Evolutionary conservation across 2,797 vertebrate genomes (phyloP).

Genomic region (Enteromius anoplus): DNA sequence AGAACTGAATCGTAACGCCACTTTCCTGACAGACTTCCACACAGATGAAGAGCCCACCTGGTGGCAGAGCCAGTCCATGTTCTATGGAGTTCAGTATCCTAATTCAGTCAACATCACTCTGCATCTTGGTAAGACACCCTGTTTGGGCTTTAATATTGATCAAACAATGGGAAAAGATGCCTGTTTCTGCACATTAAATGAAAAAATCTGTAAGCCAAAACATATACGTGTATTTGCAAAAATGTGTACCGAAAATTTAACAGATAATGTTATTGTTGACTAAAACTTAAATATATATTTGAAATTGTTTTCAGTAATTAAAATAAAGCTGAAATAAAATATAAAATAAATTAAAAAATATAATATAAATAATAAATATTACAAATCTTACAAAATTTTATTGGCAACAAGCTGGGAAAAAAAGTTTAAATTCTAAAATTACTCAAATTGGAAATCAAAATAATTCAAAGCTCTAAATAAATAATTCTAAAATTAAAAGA

Average conservation of each 20-base stretch:
- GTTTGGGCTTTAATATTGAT: neutral
- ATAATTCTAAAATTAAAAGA: neutral
- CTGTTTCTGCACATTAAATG: neutral
- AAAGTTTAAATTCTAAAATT: neutral
- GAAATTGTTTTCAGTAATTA: neutral
- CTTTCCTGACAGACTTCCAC: slow-evolving; percentile 91
- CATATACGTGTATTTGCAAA: neutral
- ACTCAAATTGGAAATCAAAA: neutral
- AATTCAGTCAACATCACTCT: slow-evolving; percentile 89
- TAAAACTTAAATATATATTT: neutral
- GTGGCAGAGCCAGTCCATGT: slow-evolving; percentile 99
- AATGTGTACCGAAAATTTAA: neutral
- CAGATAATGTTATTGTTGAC: neutral
- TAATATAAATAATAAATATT: neutral
- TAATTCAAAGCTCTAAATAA: neutral
- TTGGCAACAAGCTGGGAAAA: neutral
- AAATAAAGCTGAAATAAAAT: neutral
- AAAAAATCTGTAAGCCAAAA: neutral
- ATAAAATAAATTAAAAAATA: neutral
- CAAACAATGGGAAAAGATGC: neutral
- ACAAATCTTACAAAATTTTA: neutral
- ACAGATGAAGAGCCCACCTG: slow-evolving; percentile 88
- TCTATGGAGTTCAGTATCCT: slow-evolving; percentile 87
- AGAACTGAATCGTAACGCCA: slow-evolving; percentile 78
- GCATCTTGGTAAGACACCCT: slow-evolving; percentile 82